Conservation (phyloP, 1,140 invertebrate species). For the Brachionus koreanus region DNA sequence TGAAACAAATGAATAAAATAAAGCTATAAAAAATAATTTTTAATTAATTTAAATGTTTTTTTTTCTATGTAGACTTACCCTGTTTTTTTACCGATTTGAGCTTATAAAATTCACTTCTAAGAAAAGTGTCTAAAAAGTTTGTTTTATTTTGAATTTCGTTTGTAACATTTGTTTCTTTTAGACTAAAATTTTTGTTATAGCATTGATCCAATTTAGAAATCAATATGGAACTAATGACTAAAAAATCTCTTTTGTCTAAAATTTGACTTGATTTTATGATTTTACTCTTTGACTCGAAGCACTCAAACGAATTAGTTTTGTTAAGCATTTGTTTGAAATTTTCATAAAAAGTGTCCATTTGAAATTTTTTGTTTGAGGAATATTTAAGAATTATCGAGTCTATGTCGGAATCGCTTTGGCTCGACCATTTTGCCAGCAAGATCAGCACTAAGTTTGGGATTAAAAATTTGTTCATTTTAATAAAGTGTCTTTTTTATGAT, state of each 20-base stretch:
- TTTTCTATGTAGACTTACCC: not conserved
- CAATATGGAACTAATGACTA: not conserved
- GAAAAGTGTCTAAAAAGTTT: not conserved
- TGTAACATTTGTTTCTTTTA: not conserved
- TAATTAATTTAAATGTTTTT: not conserved
- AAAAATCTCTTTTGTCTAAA: not conserved
- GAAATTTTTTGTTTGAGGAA: not conserved
- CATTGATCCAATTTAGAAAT: not conserved
- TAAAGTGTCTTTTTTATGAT: not conserved
- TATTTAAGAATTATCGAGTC: not conserved
- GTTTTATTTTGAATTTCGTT: not conserved
- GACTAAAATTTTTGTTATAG: not conserved
- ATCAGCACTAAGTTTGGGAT: not conserved
- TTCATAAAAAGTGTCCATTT: not conserved
- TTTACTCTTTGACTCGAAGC: not conserved
- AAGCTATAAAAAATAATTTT: not conserved
- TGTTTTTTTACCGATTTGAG: not conserved
- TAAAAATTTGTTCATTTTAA: not conserved
- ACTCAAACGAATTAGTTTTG: not conserved
- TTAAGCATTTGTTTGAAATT: not conserved
- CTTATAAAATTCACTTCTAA: not conserved
- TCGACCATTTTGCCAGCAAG: not conserved
- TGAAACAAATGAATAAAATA: slow-evolving; percentile 25
- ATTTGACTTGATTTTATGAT: not conserved
- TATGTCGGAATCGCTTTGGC: not conserved